phyloP scores from a whole-genome alignment of 1,140 invertebrate genomes.

The Rhopalosiphum padi region DNA sequence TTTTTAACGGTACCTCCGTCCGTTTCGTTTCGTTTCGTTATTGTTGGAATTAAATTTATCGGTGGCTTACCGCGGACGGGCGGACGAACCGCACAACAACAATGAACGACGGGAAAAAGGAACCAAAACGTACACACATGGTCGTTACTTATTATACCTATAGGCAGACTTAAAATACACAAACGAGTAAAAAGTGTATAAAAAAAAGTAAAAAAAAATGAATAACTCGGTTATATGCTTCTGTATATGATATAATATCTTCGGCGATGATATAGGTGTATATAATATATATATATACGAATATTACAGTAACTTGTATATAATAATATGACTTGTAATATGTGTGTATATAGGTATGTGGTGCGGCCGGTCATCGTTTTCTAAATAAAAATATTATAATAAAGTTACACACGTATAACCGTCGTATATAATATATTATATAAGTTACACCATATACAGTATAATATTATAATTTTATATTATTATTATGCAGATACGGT shows the following conservation, averaged over 20 bases:
- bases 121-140: neutral
- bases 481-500: conserved; percentile 12
- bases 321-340: neutral
- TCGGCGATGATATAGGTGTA: neutral
- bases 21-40: conserved; percentile 40
- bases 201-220: neutral
- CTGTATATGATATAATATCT: neutral
- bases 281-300: neutral
- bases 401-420: neutral
- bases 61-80: conserved; percentile 36
- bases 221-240: neutral
- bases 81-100: conserved; percentile 11
- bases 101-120: neutral
- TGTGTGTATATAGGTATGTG: neutral
- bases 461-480: conserved; percentile 21
- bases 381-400: conserved; percentile 8
- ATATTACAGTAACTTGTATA: neutral
- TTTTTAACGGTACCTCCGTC: conserved; percentile 34
- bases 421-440: neutral
- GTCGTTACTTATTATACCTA: neutral
- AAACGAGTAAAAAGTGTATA: neutral
- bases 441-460: neutral
- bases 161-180: conserved; percentile 17
- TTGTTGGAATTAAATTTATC: conserved; percentile 52
- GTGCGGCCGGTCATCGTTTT: neutral